Conservation (phyloP, 1,140 invertebrate species). For the Drosophila repletoides region DNA sequence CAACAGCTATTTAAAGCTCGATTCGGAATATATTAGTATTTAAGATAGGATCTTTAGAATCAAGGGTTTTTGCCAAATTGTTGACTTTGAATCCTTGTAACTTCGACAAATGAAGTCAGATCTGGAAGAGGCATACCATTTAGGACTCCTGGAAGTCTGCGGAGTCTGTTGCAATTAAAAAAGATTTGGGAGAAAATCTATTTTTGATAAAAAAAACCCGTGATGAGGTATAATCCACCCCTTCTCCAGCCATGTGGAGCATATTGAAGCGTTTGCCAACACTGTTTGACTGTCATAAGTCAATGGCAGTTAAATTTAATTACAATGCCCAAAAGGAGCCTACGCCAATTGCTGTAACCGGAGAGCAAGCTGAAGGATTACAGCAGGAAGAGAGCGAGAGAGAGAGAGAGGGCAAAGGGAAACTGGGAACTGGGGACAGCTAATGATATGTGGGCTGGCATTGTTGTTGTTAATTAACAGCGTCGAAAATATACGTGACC, state of each 20-base stretch:
- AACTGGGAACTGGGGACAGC: constrained; percentile 1
- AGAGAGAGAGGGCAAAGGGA: background rate
- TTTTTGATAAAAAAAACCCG: no score
- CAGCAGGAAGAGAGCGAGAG: background rate
- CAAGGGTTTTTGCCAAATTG: no score
- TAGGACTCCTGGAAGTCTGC: no score
- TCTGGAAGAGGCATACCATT: no score
- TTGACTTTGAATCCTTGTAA: no score
- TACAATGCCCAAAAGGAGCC: constrained; percentile 66
- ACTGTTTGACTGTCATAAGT: constrained; percentile 36
- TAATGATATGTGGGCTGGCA: constrained; percentile 37
- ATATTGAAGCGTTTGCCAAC: constrained; percentile 10
- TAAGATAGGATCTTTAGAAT: no score
- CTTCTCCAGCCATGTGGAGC: no score
- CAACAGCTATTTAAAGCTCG: no score
- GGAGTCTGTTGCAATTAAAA: no score
- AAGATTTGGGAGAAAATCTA: no score
- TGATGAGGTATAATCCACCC: no score
- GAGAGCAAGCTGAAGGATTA: constrained; percentile 48
- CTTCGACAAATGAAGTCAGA: no score
- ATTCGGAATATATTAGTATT: background rate
- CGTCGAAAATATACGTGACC: constrained; percentile 58
- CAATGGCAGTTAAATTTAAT: constrained; percentile 74
- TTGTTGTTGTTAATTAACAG: constrained; percentile 52
- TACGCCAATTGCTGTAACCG: constrained; percentile 51